A percentile compares a stretch with the other conserved stretches of the same genome.
Conservation (phyloP, 2,113 vertebrate genomes). For the Noctilio leporinus region DNA sequence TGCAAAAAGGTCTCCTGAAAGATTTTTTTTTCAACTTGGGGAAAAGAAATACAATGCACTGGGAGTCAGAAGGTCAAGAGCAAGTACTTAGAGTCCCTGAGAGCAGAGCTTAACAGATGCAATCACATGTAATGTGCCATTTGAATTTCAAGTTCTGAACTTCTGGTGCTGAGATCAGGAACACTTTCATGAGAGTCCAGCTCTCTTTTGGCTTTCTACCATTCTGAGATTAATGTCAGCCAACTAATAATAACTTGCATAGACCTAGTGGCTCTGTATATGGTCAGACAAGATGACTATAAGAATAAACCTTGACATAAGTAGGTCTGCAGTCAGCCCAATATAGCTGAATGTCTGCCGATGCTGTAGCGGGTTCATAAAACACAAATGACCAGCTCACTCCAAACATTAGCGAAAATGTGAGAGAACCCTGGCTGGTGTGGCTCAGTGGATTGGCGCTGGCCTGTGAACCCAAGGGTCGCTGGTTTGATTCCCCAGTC, state of each 20-base stretch:
- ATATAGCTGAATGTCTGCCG: constrained; percentile 34
- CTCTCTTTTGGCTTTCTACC: not conserved
- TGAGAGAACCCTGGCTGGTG: not conserved
- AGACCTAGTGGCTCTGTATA: constrained; percentile 25
- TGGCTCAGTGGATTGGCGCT: too few relatives aligned
- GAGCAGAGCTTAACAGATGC: not conserved
- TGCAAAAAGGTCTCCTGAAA: not conserved
- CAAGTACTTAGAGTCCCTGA: not conserved
- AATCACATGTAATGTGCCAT: not conserved
- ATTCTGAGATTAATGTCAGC: constrained; percentile 6
- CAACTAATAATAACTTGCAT: constrained; percentile 30
- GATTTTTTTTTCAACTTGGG: not conserved
- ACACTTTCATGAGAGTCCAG: not conserved
- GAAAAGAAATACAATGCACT: not conserved
- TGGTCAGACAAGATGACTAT: constrained; percentile 14
- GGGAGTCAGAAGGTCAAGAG: not conserved
- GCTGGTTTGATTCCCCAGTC: too few relatives aligned
- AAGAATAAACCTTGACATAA: constrained; percentile 49
- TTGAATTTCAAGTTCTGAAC: not conserved
- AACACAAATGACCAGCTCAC: not conserved
- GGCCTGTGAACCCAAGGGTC: too few relatives aligned
- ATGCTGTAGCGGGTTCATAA: not conserved
- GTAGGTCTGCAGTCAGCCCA: constrained; percentile 15
- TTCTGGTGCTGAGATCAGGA: constrained; percentile 15
- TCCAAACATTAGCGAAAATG: not conserved